Conservation (phyloP, 2,888 invertebrate species). For the Antheraea assamensis region DNA sequence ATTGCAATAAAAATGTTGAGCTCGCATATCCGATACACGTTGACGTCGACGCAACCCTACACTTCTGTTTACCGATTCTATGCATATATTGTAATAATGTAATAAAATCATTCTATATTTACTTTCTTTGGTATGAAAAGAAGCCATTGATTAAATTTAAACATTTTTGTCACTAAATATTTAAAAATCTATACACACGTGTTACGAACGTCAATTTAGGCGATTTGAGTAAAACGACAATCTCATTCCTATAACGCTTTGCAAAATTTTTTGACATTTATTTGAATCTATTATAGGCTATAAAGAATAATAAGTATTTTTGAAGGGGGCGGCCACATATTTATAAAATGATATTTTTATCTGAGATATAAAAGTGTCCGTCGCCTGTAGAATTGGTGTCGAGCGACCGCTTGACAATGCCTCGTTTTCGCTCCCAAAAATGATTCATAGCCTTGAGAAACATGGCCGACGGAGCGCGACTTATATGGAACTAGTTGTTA, state of each 20-base stretch:
- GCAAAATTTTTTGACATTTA: not conserved
- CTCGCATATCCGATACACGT: not conserved
- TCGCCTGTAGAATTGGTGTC: not conserved
- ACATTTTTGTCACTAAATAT: too few species aligned
- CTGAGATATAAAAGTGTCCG: not conserved
- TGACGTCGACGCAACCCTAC: not conserved
- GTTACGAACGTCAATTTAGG: too few species aligned
- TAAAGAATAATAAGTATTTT: not conserved
- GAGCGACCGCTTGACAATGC: slow-evolving; percentile 17
- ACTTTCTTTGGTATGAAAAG: too few species aligned
- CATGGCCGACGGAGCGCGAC: slow-evolving; percentile 13
- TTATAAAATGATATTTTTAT: not conserved
- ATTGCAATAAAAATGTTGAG: not conserved
- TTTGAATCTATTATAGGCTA: not conserved
- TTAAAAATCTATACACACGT: too few species aligned
- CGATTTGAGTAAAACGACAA: too few species aligned
- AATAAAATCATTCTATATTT: too few species aligned
- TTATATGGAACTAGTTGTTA: slow-evolving; percentile 20
- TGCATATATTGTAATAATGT: not conserved
- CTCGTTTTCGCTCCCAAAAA: slow-evolving; percentile 18
- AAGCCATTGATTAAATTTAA: too few species aligned
- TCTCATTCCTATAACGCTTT: not conserved
- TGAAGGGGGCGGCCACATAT: not conserved
- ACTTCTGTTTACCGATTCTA: not conserved
- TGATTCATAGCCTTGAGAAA: slow-evolving; percentile 14